A percentile compares a stretch with the other conserved stretches of the same genome.
These are phyloP conservation scores for Halcyon malimbica DNA, from an alignment of 2,113 vertebrate genomes.

Conservation along the genomic window DNA sequence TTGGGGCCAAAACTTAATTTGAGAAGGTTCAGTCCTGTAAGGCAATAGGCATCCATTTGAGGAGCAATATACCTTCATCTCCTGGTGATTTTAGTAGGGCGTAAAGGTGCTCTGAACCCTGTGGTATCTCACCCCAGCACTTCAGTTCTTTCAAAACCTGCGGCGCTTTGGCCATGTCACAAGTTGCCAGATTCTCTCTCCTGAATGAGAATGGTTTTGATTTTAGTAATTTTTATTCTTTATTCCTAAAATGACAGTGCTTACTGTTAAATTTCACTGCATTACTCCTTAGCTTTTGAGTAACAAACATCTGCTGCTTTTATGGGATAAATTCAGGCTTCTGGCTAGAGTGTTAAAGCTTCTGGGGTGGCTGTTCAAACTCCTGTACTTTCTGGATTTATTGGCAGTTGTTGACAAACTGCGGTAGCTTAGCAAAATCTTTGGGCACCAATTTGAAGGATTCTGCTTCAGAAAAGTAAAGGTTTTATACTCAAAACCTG, in stretches of 20 bases:
- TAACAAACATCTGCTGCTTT: not conserved
- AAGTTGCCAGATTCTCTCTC: not conserved
- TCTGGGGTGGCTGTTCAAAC: not conserved
- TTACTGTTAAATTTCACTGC: not conserved
- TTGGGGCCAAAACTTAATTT: not conserved
- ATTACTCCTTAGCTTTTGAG: not conserved
- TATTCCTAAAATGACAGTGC: not conserved
- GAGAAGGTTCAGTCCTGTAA: not conserved
- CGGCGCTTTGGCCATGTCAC: not conserved
- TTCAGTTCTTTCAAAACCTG: not conserved
- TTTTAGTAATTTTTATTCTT: constrained; percentile 30
- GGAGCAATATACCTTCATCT: not conserved
- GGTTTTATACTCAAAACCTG: not conserved
- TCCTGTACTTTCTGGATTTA: not conserved
- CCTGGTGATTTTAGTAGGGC: not conserved
- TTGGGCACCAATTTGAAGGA: not conserved
- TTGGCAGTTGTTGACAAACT: not conserved
- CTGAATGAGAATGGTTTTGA: not conserved
- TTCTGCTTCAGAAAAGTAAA: not conserved
- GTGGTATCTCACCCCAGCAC: not conserved
- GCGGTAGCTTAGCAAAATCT: not conserved
- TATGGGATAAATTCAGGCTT: not conserved
- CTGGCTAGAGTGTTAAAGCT: not conserved
- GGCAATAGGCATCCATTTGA: not conserved
- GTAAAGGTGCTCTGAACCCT: not conserved